These are phyloP conservation scores for Phlogophora meticulosa DNA, from an alignment of 2,888 invertebrate species.

Conservation along the genomic window DNA sequence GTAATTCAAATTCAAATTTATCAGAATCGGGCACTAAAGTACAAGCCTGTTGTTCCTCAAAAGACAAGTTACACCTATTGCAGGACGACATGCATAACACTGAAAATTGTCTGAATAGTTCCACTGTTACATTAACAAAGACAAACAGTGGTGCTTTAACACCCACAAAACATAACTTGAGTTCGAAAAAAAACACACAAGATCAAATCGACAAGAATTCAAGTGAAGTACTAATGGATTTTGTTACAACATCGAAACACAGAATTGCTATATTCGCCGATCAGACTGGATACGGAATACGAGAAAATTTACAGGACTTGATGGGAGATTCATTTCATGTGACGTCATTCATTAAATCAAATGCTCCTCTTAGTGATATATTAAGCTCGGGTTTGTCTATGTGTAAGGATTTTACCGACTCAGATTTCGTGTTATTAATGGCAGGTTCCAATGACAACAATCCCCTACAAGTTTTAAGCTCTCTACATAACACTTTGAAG, in stretches of 20 bases:
- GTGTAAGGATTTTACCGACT: too few species aligned
- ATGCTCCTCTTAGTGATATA: too few species aligned
- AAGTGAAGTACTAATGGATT: background rate
- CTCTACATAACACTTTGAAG: too few species aligned
- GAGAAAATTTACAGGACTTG: conserved; percentile 4
- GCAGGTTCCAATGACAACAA: too few species aligned
- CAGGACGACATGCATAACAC: background rate
- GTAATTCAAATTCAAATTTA: background rate
- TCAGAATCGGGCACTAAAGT: background rate
- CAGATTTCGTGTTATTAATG: too few species aligned
- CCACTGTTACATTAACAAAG: too few species aligned
- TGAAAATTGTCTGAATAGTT: background rate
- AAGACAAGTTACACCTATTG: background rate
- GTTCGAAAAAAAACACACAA: too few species aligned
- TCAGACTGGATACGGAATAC: conserved; percentile 4
- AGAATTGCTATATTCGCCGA: conserved; percentile 5
- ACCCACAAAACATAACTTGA: background rate
- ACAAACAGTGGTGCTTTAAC: too few species aligned
- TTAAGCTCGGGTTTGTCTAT: background rate
- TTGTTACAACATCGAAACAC: background rate
- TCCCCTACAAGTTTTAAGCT: too few species aligned
- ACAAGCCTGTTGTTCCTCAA: background rate
- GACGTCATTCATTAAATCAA: conserved; percentile 1
- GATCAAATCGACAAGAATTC: background rate
- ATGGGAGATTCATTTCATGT: conserved; percentile 5